Evolutionary conservation across 2,113 vertebrate species (phyloP).

Genomic region (Actenoides lindsayi): DNA sequence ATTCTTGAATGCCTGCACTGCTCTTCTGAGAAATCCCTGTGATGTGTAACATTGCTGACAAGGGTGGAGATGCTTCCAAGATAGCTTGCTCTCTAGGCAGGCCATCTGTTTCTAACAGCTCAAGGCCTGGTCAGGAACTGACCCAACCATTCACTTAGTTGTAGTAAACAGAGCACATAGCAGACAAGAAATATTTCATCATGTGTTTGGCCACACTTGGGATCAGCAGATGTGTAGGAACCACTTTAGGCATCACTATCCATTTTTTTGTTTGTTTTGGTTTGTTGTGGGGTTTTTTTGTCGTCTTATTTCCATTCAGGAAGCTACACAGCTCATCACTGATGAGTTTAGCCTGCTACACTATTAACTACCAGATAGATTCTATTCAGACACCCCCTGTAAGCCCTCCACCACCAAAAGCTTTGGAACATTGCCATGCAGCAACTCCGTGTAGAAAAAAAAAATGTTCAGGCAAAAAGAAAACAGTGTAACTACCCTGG

Average conservation of each 20-base stretch:
- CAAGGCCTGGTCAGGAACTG: conserved; percentile 8
- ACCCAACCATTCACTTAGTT: neutral
- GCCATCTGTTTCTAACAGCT: conserved; percentile 5
- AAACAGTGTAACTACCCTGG: neutral
- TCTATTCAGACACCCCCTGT: neutral
- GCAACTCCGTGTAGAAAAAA: neutral
- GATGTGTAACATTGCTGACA: neutral
- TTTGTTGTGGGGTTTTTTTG: neutral
- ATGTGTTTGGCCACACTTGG: neutral
- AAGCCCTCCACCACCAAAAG: neutral
- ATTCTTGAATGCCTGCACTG: neutral
- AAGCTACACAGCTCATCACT: neutral
- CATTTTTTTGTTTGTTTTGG: too few species aligned
- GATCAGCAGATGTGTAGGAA: neutral
- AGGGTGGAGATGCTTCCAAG: neutral
- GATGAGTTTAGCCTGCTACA: neutral
- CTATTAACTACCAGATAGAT: neutral
- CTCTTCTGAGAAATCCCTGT: neutral
- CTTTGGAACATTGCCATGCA: neutral
- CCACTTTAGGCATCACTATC: neutral
- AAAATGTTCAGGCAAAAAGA: neutral
- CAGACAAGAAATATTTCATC: conserved; percentile 20
- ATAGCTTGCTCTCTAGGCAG: neutral
- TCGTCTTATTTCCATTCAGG: neutral
- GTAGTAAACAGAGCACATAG: neutral